Evolutionary conservation across 1,140 invertebrate genomes (phyloP), one percentile per base, ranked within the genome.

Genomic region (Agrypnia vestita): DNA sequence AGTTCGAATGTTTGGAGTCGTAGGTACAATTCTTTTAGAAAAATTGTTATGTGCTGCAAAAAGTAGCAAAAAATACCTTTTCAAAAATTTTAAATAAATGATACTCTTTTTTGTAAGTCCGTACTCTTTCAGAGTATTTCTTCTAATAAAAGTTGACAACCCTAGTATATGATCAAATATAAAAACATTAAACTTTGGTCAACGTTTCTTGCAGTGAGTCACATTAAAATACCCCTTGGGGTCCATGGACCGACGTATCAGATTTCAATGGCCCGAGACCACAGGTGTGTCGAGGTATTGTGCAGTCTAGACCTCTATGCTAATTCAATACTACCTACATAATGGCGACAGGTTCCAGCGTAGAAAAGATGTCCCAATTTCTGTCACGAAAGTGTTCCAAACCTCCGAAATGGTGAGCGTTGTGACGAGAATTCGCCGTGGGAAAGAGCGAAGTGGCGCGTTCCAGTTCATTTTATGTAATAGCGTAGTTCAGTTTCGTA

Each of bases 391-490:
- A 47, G 25, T 17, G 35, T 44, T 49, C 11, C 67, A 49, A 51
- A 49, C 67, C 19, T 49, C 67, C 67, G 17, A 71, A 71, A 71
- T 35, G 10, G 67, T 25, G 4, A 25, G 59, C 12, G 15, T 71
- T 71, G 19, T 51, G 19, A 62, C 59, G 59, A 62, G 19, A 62
- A 25, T 62, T 21, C 12, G 46, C 19, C 67, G 67, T 71, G 67
- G 67, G 67, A 71, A 71, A 71, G 11, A 51, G 17, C 11, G 67
- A 71, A 71, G 21, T 51, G 10, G 46, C 67, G 67, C 46, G 67
- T 71, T 49, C 9, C 67, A 71, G 67, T 71, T 71, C 67, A 71
- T 35, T 71, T 71, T 53, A 49, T 71, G 67, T 71, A 71, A 71
- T 71, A 71, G 49, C 59, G n/a, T 11, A 51, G 25, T 35, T 35